These are phyloP conservation scores for Rutpela maculata DNA, from an alignment of 2,888 invertebrate species.

Conservation along the genomic window DNA sequence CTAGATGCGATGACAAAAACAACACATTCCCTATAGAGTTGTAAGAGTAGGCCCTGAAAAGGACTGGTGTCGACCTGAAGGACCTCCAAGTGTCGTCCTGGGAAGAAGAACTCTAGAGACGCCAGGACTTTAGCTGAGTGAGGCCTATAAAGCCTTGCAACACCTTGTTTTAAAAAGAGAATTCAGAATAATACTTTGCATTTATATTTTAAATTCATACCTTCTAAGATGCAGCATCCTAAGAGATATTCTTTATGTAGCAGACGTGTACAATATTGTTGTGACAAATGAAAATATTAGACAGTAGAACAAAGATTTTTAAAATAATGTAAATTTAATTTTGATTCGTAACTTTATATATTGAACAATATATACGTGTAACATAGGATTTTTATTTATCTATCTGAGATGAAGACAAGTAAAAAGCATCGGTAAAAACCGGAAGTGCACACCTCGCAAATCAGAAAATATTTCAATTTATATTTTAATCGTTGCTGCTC, in stretches of 20 bases:
- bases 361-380: no score
- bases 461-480: no score
- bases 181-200: slow-evolving; percentile 19
- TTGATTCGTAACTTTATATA: background rate
- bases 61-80: slow-evolving; percentile 52
- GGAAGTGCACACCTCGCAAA: no score
- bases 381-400: no score
- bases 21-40: slow-evolving; percentile 65
- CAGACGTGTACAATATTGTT: background rate
- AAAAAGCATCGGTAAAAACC: no score
- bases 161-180: slow-evolving; percentile 29
- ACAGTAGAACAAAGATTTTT: background rate
- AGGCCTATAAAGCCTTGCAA: slow-evolving; percentile 23
- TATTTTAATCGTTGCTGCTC: no score
- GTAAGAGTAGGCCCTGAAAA: slow-evolving; percentile 61
- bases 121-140: slow-evolving; percentile 25
- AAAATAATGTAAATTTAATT: background rate
- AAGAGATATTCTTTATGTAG: background rate
- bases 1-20: slow-evolving; percentile 67
- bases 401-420: no score
- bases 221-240: background rate
- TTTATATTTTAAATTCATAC: slow-evolving; percentile 15
- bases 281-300: background rate
- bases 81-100: slow-evolving; percentile 41
- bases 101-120: slow-evolving; percentile 31